phyloP scores from a whole-genome alignment of 2,113 vertebrate species.

The Glaucomys volans region DNA sequence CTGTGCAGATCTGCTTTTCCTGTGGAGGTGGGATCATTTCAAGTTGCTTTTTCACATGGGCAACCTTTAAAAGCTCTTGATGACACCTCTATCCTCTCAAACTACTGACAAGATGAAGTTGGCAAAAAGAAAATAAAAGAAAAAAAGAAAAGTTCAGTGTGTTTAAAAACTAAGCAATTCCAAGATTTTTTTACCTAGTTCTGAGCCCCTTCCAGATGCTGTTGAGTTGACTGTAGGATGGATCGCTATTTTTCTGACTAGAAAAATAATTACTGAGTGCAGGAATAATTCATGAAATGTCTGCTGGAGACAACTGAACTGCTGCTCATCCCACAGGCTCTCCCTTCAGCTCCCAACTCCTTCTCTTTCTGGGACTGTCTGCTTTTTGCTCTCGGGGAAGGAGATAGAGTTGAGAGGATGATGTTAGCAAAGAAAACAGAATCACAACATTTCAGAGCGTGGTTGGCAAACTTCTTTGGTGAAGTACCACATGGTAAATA shows the following conservation, averaged over 20 bases:
- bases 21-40: slow-evolving; percentile 41
- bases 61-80: slow-evolving; percentile 42
- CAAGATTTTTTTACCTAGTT: background rate
- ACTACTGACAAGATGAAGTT: background rate
- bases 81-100: background rate
- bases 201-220: slow-evolving; percentile 34
- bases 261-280: background rate
- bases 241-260: slow-evolving; percentile 22
- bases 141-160: background rate
- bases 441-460: background rate
- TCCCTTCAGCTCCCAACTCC: background rate
- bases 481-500: background rate
- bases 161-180: slow-evolving; percentile 27
- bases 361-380: background rate
- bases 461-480: background rate
- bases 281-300: slow-evolving; percentile 29
- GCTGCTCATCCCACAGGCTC: fast-evolving
- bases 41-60: slow-evolving; percentile 49
- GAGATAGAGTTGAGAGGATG: background rate
- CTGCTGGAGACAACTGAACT: background rate
- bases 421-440: background rate
- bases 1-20: slow-evolving; percentile 43
- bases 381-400: background rate
- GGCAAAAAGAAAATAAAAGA: background rate
- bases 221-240: background rate